phyloP scores from a whole-genome alignment of 1,140 invertebrate species.

The Heliconius himera region DNA sequence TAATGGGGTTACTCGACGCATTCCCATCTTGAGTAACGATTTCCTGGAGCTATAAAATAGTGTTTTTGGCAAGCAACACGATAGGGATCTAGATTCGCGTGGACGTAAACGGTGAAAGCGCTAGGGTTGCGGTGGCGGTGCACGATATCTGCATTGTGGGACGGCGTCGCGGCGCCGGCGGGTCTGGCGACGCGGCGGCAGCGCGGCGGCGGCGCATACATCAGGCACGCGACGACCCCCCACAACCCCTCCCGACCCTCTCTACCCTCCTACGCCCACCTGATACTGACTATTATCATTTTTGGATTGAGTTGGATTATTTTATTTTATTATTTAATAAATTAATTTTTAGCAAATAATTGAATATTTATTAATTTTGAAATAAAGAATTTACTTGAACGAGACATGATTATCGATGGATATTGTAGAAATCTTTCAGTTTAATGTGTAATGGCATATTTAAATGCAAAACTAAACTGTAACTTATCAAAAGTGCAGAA shows the following conservation, averaged over 20 bases:
- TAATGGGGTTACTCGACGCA: background rate
- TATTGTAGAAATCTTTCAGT: too few species aligned
- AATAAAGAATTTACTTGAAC: too few species aligned
- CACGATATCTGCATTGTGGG: slow-evolving; percentile 78
- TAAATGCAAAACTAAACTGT: too few species aligned
- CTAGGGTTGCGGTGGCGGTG: slow-evolving; percentile 57
- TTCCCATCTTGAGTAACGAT: slow-evolving; percentile 44
- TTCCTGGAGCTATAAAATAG: slow-evolving; percentile 45
- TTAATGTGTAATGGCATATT: too few species aligned
- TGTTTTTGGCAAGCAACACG: slow-evolving; percentile 45
- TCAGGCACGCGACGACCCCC: slow-evolving; percentile 68
- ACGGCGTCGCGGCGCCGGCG: slow-evolving; percentile 71
- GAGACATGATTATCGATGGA: too few species aligned
- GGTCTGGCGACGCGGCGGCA: slow-evolving; percentile 74
- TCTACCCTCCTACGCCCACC: background rate
- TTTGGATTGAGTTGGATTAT: slow-evolving; percentile 15
- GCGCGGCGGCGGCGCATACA: slow-evolving; percentile 78
- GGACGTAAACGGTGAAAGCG: slow-evolving; percentile 53
- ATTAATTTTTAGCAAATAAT: background rate
- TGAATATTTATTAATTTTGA: too few species aligned
- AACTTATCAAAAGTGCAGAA: too few species aligned
- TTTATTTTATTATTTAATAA: slow-evolving; percentile 2
- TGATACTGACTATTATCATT: slow-evolving; percentile 41
- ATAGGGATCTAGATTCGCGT: slow-evolving; percentile 54
- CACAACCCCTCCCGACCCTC: slow-evolving; percentile 13